Conservation (phyloP, 2,113 vertebrate genomes). For the Andinoacara biseriatus region DNA sequence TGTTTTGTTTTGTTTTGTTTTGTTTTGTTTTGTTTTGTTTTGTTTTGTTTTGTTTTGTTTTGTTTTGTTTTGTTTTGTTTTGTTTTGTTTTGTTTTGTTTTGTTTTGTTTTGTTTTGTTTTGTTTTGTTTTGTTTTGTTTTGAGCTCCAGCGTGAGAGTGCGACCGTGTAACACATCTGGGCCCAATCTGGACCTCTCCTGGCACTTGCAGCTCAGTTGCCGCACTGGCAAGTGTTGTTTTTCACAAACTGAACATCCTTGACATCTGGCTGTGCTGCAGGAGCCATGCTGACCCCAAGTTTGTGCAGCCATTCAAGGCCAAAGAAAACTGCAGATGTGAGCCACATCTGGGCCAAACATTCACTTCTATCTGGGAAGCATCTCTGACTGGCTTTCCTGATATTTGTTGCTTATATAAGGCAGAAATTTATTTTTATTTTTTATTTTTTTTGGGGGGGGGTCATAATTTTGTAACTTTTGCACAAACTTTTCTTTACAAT, state of each 20-base stretch:
- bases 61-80: neutral
- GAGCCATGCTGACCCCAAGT: neutral
- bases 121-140: neutral
- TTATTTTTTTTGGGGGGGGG: neutral
- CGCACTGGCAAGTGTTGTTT: neutral
- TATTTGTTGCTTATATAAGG: conserved; percentile 4
- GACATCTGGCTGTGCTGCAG: neutral
- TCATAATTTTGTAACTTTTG: neutral
- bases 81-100: neutral
- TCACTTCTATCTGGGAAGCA: conserved; percentile 1
- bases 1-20: neutral
- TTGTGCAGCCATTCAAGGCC: neutral
- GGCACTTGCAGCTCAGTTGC: neutral
- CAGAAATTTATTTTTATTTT: neutral
- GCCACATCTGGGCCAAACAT: neutral
- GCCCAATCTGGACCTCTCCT: neutral
- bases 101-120: neutral
- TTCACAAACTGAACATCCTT: neutral
- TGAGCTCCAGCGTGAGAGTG: neutral
- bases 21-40: neutral
- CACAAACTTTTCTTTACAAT: neutral
- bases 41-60: neutral
- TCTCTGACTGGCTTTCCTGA: neutral
- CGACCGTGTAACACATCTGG: neutral
- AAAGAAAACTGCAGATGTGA: conserved; percentile 2